phyloP scores from a whole-genome alignment of 2,797 vertebrate genomes.

The Coluber constrictor region DNA sequence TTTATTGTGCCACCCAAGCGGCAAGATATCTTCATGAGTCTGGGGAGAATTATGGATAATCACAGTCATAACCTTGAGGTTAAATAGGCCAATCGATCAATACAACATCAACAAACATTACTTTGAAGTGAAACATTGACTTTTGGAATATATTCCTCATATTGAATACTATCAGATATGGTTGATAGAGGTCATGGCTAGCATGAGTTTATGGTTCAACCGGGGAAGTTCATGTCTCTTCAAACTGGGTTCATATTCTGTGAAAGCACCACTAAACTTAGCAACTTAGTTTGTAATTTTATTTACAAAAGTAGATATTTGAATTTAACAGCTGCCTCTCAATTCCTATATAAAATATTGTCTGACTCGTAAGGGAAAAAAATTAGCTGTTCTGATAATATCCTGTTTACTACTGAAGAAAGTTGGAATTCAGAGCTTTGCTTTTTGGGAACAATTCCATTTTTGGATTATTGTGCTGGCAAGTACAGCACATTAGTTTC shows the following conservation, averaged over 20 bases:
- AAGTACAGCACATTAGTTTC: constrained; percentile 70
- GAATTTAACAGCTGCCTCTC: not conserved
- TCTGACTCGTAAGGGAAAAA: not conserved
- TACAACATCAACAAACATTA: not conserved
- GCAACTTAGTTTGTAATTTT: not conserved
- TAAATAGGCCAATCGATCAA: not conserved
- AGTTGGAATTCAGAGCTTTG: constrained; percentile 61
- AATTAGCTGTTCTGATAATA: constrained; percentile 19
- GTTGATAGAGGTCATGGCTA: not conserved
- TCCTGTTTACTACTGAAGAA: constrained; percentile 27
- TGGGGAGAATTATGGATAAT: not conserved
- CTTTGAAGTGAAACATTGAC: not conserved
- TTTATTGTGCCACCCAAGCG: not conserved
- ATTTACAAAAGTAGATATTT: not conserved
- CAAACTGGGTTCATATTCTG: not conserved
- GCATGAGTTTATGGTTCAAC: not conserved
- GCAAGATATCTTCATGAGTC: not conserved
- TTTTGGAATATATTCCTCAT: not conserved
- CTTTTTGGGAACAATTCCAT: constrained; percentile 58
- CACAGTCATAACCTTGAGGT: not conserved
- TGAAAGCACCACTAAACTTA: not conserved
- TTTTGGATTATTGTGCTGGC: constrained; percentile 59
- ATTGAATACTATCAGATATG: not conserved
- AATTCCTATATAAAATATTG: constrained; percentile 5
- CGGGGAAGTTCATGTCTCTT: not conserved